Conservation (phyloP, 2,797 vertebrate species). For the Coregonus ussuriensis region DNA sequence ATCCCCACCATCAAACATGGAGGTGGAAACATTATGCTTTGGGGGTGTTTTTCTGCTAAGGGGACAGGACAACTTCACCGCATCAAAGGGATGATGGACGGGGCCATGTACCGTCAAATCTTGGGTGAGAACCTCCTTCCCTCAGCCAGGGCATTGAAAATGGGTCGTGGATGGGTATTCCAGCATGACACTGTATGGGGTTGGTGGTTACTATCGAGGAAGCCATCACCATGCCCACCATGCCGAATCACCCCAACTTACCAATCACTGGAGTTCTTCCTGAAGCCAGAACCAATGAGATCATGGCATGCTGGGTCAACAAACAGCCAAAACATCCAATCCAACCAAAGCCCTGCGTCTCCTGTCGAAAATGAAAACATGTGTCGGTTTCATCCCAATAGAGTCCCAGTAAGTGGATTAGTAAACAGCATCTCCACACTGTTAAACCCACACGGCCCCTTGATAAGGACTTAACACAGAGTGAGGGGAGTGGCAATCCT, state of each 20-base stretch:
- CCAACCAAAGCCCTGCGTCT: neutral
- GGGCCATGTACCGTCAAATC: too few species aligned
- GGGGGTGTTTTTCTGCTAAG: too few species aligned
- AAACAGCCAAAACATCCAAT: neutral
- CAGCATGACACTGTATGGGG: neutral
- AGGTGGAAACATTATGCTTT: too few species aligned
- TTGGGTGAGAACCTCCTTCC: too few species aligned
- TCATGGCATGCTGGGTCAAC: neutral
- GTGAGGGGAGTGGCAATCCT: conserved; percentile 5
- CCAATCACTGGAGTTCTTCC: neutral
- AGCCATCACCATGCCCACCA: neutral
- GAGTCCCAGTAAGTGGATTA: conserved; percentile 6
- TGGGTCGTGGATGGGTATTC: too few species aligned
- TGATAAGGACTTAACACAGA: conserved; percentile 10
- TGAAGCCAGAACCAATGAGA: neutral
- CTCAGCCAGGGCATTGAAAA: too few species aligned
- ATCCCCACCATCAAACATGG: too few species aligned
- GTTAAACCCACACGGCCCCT: neutral
- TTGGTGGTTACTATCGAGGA: neutral
- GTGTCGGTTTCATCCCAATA: neutral
- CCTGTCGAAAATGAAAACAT: too few species aligned
- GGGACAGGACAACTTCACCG: too few species aligned
- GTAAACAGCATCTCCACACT: neutral
- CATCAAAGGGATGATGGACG: too few species aligned
- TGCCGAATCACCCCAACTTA: neutral